A percentile compares a stretch with the other conserved stretches of the same genome.
These are phyloP conservation scores for Scleropages formosus DNA, from an alignment of 2,797 vertebrate genomes.

Conservation along the genomic window DNA sequence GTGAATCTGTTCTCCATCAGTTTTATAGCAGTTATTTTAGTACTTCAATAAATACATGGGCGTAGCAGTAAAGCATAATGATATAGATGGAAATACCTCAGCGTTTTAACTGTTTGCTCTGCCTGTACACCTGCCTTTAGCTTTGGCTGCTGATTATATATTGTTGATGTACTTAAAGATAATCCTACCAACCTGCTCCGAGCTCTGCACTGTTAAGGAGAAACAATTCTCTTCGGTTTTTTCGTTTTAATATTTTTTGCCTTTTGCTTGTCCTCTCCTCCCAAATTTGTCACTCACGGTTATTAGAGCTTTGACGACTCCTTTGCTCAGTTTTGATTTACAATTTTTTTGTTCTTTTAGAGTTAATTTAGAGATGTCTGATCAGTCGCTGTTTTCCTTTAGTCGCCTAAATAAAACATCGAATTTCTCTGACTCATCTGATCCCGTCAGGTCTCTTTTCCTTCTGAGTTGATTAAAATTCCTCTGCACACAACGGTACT, in stretches of 20 bases:
- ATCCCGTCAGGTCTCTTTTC: slow-evolving; percentile 31
- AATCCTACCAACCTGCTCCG: slow-evolving; percentile 31
- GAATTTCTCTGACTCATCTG: slow-evolving; percentile 38
- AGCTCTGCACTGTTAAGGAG: slow-evolving; percentile 41
- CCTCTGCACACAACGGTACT: slow-evolving; percentile 1
- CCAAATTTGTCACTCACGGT: slow-evolving; percentile 22
- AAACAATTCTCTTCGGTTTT: slow-evolving; percentile 36
- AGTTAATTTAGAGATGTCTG: slow-evolving; percentile 41
- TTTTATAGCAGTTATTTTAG: slow-evolving; percentile 29
- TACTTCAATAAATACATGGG: slow-evolving; percentile 22
- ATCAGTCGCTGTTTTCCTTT: slow-evolving; percentile 48
- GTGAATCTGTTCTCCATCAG: slow-evolving; percentile 40
- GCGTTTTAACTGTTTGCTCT: slow-evolving; percentile 33
- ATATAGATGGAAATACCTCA: slow-evolving; percentile 27
- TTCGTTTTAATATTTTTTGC: not conserved
- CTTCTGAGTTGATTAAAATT: not conserved
- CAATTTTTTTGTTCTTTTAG: slow-evolving; percentile 30
- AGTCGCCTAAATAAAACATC: slow-evolving; percentile 52
- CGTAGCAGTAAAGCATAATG: slow-evolving; percentile 30
- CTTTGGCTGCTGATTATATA: slow-evolving; percentile 26
- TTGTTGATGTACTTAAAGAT: slow-evolving; percentile 40
- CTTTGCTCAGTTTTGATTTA: slow-evolving; percentile 44
- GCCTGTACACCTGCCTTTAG: slow-evolving; percentile 24
- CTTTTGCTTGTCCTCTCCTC: slow-evolving; percentile 14
- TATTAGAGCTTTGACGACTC: slow-evolving; percentile 30